These are phyloP conservation scores for Volucella inanis DNA, from an alignment of 2,888 invertebrate genomes.

Conservation along the genomic window DNA sequence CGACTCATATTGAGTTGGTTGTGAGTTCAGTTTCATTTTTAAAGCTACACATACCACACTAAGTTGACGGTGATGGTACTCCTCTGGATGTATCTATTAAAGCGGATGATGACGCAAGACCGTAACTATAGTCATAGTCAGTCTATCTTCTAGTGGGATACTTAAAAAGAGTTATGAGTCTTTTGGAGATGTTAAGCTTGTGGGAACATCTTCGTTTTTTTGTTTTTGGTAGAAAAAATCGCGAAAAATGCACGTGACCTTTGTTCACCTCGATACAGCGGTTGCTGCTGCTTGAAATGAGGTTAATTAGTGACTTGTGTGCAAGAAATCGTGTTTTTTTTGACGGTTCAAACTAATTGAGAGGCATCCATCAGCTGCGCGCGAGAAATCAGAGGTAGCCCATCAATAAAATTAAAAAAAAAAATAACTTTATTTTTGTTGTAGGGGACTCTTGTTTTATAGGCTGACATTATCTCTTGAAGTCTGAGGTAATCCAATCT, in stretches of 20 bases:
- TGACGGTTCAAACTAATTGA: slow-evolving; percentile 59
- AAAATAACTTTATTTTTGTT: slow-evolving; percentile 1
- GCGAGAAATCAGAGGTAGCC: slow-evolving; percentile 5
- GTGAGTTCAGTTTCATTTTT: slow-evolving; percentile 34
- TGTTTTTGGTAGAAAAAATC: slow-evolving; percentile 36
- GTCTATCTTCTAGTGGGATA: background rate
- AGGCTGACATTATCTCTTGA: background rate
- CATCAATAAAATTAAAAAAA: slow-evolving; percentile 4
- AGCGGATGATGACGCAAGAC: slow-evolving; percentile 60
- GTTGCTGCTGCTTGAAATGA: slow-evolving; percentile 45
- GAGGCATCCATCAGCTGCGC: slow-evolving; percentile 46
- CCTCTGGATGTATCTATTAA: slow-evolving; percentile 46
- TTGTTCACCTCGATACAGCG: slow-evolving; percentile 26
- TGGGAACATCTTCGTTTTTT: slow-evolving; percentile 39
- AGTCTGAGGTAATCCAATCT: slow-evolving; percentile 12
- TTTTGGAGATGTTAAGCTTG: slow-evolving; percentile 29
- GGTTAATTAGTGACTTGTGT: slow-evolving; percentile 68
- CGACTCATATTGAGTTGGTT: background rate
- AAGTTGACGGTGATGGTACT: slow-evolving; percentile 11
- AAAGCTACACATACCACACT: slow-evolving; percentile 39
- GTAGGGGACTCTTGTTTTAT: background rate
- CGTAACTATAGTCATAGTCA: slow-evolving; percentile 5
- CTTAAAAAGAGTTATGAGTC: slow-evolving; percentile 31
- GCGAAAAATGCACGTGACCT: slow-evolving; percentile 64
- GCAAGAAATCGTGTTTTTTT: slow-evolving; percentile 65